Base-by-base conservation (phyloP, 2,888 invertebrate genomes). In the Zygaena filipendulae region DNA sequence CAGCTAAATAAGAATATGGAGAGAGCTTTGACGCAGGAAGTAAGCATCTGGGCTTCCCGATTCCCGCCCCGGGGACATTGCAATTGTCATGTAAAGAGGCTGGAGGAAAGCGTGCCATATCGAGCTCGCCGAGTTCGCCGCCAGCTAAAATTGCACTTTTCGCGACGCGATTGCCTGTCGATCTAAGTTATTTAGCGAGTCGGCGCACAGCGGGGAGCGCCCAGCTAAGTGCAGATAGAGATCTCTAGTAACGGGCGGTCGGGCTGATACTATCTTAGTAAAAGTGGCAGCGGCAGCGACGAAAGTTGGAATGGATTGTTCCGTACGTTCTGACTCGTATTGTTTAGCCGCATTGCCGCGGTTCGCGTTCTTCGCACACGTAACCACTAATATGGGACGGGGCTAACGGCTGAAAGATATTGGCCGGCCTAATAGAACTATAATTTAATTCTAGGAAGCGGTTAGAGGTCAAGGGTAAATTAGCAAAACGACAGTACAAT, bases 131-230 rank as follows among this genome's bases (percentile, higher is more conserved):
- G n/a, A n/a, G n/a, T 47, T 52, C 52, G 70, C 74, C 74, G 55
- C 58, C 42, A 71, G 77, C 72, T 55, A 61, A 66, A 75, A 79
- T 69, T 77, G 72, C 75, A 75, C 75, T 77, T 72, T 16, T 70
- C 61, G 52, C 59, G 59, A 62, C 68, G 46, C 62, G 70, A 75
- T 74, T 67, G 69, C 63, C 63, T 66, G 67, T 67, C 70, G 62
- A 72, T 66, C 55, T 55, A 52, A 62, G 64, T 70, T 69, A 68
- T 64, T 61, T 58, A 58, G 47, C 48, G 51, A 50, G 56, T 54
- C 49, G 49, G 47, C 49, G 40, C 43, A 48, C 49, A 45, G 50
- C 51, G 50, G n/a, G n/a, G n/a, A n/a, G n/a, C n/a, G n/a, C n/a
- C n/a, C n/a, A 56, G 47, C 56, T 58, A 62, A 64, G 63, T 57